A percentile compares a stretch with the other conserved stretches of the same genome.
Evolutionary conservation across 2,113 vertebrate genomes (phyloP).

Genomic region (Odontophorus gujanensis): DNA sequence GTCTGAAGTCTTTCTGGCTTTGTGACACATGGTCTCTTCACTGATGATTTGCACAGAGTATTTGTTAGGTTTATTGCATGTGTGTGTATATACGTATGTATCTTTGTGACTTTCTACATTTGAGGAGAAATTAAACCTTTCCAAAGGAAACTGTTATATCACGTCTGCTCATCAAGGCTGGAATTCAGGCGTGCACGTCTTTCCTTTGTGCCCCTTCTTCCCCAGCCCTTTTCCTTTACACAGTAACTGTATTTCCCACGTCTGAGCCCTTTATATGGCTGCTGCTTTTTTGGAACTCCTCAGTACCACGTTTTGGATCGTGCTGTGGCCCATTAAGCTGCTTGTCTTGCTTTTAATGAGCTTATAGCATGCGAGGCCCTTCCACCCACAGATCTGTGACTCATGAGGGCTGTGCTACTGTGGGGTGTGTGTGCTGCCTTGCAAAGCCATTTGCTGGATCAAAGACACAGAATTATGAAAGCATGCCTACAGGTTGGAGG

Average conservation of each 20-base stretch:
- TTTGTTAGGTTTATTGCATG: not conserved
- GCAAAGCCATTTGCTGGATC: not conserved
- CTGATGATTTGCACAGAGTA: not conserved
- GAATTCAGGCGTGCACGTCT: not conserved
- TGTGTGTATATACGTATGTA: not conserved
- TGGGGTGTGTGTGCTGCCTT: not conserved
- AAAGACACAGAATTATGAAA: not conserved
- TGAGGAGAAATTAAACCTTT: not conserved
- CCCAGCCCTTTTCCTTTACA: not conserved
- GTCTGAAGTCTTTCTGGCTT: not conserved
- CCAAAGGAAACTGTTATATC: not conserved
- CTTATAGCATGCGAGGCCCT: not conserved
- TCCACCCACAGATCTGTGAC: not conserved
- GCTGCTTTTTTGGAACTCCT: not conserved
- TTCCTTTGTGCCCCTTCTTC: accelerated
- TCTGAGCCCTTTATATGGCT: not conserved
- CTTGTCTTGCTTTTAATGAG: not conserved
- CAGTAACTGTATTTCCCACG: not conserved
- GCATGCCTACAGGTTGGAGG: not conserved
- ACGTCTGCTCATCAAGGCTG: not conserved
- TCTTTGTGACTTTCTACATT: not conserved
- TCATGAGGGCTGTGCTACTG: not conserved
- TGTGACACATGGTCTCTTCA: not conserved
- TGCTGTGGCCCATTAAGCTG: not conserved
- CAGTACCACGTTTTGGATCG: not conserved